A percentile compares a stretch with the other conserved stretches of the same genome.
These are phyloP conservation scores for Cantharis nigra DNA, from an alignment of 2,888 invertebrate genomes.

Conservation along the genomic window DNA sequence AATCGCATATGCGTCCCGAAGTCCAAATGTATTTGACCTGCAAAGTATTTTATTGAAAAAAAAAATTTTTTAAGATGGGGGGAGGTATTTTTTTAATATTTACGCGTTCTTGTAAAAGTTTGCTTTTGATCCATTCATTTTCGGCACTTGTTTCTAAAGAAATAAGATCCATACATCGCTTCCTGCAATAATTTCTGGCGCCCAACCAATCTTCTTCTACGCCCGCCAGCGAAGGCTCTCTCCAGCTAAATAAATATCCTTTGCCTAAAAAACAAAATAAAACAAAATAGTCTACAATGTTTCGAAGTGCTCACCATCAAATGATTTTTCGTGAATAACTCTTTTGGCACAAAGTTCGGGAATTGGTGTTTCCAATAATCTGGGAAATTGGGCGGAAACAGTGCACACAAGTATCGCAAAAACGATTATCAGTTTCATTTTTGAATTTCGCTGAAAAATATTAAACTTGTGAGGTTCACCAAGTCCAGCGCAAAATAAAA, in stretches of 20 bases:
- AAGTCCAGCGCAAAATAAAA: not conserved
- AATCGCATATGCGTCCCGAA: conserved; percentile 86
- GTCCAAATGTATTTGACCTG: conserved; percentile 91
- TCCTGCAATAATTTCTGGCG: conserved; percentile 83
- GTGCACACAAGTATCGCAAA: conserved; percentile 55
- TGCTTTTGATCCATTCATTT: conserved; percentile 84
- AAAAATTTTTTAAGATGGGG: not conserved
- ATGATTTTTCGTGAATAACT: conserved; percentile 70
- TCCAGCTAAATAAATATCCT: conserved; percentile 89
- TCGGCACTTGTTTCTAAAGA: conserved; percentile 84
- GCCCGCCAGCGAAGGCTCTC: conserved; percentile 73
- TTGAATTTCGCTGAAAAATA: not conserved
- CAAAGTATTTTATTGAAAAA: conserved; percentile 5
- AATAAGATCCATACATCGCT: conserved; percentile 88
- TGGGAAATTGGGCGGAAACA: conserved; percentile 70
- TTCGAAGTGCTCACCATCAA: conserved; percentile 66
- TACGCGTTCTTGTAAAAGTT: conserved; percentile 78
- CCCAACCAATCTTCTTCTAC: conserved; percentile 85
- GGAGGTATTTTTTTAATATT: conserved; percentile 1
- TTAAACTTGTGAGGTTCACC: not conserved
- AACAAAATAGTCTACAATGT: not conserved
- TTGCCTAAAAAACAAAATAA: conserved; percentile 56
- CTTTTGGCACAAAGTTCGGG: conserved; percentile 77
- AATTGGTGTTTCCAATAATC: conserved; percentile 78
- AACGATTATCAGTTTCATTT: conserved; percentile 40